phyloP scores from a whole-genome alignment of 2,888 invertebrate genomes.

The Heliconius charithonia region DNA sequence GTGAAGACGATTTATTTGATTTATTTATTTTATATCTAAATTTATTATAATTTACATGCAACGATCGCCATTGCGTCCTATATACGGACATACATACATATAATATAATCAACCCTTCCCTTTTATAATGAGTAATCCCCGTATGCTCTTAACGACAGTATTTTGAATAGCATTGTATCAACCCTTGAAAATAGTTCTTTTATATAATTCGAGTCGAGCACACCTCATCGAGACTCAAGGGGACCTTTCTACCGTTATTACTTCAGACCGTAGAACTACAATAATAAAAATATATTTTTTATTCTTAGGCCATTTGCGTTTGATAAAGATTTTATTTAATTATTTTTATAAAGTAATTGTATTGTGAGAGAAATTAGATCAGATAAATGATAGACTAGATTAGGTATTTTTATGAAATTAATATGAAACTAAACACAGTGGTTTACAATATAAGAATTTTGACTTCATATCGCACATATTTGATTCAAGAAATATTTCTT shows the following conservation, averaged over 20 bases:
- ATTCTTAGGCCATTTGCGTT: constrained; percentile 6
- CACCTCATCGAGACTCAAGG: constrained; percentile 23
- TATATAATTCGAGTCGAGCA: constrained; percentile 27
- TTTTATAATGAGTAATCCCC: constrained; percentile 12
- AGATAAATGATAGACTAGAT: not conserved
- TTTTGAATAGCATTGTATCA: constrained; percentile 26
- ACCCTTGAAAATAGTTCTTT: constrained; percentile 27
- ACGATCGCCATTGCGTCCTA: not conserved
- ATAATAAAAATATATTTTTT: constrained; percentile 5
- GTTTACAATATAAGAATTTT: not conserved
- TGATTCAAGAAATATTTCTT: not conserved
- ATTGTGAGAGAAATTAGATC: not conserved
- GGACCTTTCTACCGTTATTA: constrained; percentile 25
- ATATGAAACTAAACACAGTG: not conserved
- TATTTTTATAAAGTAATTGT: not conserved
- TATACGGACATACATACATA: not conserved
- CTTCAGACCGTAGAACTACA: constrained; percentile 1
- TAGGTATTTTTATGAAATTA: not conserved
- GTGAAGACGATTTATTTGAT: too few species aligned
- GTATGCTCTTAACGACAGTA: constrained; percentile 20
- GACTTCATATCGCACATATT: not conserved
- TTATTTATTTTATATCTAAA: too few species aligned
- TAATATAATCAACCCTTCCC: not conserved
- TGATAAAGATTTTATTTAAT: constrained; percentile 1
- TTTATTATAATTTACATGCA: constrained; percentile 20